Conservation (phyloP, 2,113 vertebrate species). For the Zonotrichia leucophrys region DNA sequence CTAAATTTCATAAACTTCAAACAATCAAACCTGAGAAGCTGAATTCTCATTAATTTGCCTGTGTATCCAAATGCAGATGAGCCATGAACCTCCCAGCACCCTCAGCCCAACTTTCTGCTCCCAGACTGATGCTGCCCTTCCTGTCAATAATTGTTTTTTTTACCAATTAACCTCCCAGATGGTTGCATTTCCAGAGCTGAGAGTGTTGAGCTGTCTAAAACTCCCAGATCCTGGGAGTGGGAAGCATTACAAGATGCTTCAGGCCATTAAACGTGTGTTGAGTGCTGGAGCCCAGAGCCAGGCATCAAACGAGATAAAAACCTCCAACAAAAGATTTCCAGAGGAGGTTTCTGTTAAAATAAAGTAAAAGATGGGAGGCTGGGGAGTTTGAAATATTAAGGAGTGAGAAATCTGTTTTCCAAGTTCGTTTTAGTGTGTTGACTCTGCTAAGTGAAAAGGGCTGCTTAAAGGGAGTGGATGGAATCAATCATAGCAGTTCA, state of each 20-base stretch:
- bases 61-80: neutral
- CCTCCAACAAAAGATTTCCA: neutral
- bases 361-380: neutral
- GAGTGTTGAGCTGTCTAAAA: neutral
- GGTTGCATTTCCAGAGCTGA: neutral
- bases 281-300: neutral
- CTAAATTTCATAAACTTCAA: neutral
- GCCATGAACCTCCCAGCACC: neutral
- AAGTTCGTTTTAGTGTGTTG: neutral
- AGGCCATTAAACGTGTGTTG: neutral
- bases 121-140: neutral
- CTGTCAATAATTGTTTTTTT: neutral
- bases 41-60: neutral
- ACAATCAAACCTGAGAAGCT: neutral
- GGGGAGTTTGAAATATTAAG: conserved; percentile 14
- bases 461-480: neutral
- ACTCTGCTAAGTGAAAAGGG: neutral
- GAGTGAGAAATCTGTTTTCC: conserved; percentile 13
- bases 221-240: neutral
- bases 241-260: neutral
- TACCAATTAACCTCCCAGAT: neutral
- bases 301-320: neutral
- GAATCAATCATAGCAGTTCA: neutral
- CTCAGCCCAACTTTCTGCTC: neutral
- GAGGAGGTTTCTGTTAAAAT: neutral